phyloP scores from a whole-genome alignment of 2,888 invertebrate species.

The Pemphredon lugubris region DNA sequence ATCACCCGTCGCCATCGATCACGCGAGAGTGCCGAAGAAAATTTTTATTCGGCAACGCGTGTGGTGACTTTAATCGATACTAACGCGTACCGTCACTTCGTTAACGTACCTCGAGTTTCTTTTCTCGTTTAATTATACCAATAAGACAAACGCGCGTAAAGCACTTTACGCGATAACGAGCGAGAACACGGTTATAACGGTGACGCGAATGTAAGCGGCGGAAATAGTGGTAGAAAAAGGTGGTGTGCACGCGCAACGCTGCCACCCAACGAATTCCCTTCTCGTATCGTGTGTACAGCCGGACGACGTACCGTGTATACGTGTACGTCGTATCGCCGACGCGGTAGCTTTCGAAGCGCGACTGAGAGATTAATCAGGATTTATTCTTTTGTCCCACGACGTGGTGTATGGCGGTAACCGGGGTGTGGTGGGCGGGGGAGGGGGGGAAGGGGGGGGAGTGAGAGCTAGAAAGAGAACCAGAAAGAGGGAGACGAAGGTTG shows the following conservation, averaged over 20 bases:
- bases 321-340: constrained; percentile 34
- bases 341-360: constrained; percentile 69
- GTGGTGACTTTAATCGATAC: too few species aligned
- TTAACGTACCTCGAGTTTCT: neutral
- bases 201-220: neutral
- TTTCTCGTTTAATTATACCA: neutral
- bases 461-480: neutral
- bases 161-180: constrained; percentile 16
- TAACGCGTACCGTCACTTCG: too few species aligned
- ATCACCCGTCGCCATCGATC: too few species aligned
- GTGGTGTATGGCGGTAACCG: constrained; percentile 48
- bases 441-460: constrained; percentile 20
- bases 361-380: constrained; percentile 79
- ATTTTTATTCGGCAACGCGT: too few species aligned
- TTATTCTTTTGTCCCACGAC: constrained; percentile 76
- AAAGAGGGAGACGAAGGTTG: constrained; percentile 3
- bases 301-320: constrained; percentile 23
- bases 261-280: constrained; percentile 12
- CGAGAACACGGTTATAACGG: neutral
- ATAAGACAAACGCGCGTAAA: constrained; percentile 18
- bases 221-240: neutral
- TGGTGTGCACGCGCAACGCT: constrained; percentile 29
- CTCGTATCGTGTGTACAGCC: constrained; percentile 20
- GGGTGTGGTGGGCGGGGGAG: constrained; percentile 13
- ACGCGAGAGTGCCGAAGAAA: too few species aligned